Evolutionary conservation across 2,113 vertebrate genomes (phyloP).

Genomic region (Aramus guarauna): DNA sequence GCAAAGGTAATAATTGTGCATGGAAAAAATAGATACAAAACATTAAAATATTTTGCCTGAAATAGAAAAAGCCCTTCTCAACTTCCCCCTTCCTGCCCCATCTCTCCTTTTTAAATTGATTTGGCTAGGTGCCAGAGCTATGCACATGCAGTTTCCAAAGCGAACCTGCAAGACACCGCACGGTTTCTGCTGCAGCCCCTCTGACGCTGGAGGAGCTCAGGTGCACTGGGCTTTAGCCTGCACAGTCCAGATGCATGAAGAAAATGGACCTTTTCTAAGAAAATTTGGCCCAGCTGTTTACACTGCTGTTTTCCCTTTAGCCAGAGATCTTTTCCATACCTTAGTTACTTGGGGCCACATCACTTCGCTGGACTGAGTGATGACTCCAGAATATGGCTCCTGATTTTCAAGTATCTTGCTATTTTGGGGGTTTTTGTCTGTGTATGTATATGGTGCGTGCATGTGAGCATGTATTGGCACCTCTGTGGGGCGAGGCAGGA

Average conservation of each 20-base stretch:
- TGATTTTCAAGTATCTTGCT: not conserved
- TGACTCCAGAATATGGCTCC: not conserved
- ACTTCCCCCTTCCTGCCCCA: not conserved
- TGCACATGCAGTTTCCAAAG: not conserved
- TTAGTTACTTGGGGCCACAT: not conserved
- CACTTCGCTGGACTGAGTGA: not conserved
- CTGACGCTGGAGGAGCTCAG: not conserved
- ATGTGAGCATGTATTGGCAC: not conserved
- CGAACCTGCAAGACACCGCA: fast-evolving
- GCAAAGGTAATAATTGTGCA: not conserved
- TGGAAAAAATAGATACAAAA: not conserved
- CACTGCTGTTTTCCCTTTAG: not conserved
- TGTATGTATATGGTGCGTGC: not conserved
- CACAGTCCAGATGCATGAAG: not conserved
- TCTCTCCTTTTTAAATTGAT: not conserved
- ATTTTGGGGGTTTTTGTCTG: fast-evolving
- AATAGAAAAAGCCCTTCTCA: not conserved
- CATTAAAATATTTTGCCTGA: not conserved
- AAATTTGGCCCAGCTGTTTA: not conserved
- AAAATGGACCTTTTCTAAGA: not conserved
- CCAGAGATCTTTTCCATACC: not conserved
- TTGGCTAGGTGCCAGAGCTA: not conserved
- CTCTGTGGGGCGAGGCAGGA: not conserved
- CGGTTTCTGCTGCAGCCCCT: not conserved
- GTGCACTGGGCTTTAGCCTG: not conserved